Percentiles rank a stretch among this genome's conserved stretches.
Conservation (phyloP, 2,888 invertebrate genomes). For the Microctonus brassicae region DNA sequence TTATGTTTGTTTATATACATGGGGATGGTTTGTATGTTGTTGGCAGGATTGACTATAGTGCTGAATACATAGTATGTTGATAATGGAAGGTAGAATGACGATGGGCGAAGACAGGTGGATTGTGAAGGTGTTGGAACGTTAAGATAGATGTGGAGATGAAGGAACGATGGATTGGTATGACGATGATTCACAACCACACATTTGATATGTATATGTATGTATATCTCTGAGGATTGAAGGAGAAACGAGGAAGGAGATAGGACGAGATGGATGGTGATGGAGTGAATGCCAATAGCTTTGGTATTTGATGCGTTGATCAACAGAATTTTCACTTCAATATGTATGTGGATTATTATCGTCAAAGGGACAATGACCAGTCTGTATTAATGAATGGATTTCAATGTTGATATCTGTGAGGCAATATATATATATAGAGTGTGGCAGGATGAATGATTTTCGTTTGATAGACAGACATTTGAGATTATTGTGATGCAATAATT, state of each 20-base stretch:
- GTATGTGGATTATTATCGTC: slow-evolving; percentile 2
- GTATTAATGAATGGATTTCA: background rate
- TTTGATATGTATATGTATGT: too few species aligned
- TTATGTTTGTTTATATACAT: background rate
- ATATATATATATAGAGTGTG: background rate
- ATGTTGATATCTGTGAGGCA: too few species aligned
- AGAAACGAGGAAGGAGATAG: background rate
- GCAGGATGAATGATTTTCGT: too few species aligned
- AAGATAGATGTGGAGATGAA: background rate
- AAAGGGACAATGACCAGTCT: background rate
- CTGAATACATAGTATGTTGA: background rate
- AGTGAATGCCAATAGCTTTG: background rate
- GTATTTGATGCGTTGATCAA: slow-evolving; percentile 12
- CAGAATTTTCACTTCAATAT: slow-evolving; percentile 11
- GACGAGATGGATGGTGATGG: background rate
- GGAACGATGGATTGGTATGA: slow-evolving; percentile 14
- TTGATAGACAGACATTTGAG: too few species aligned
- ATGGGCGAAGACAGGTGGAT: slow-evolving; percentile 13
- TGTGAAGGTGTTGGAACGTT: slow-evolving; percentile 14
- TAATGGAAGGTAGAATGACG: background rate
- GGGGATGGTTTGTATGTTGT: background rate
- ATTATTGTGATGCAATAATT: too few species aligned
- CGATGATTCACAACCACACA: slow-evolving; percentile 12
- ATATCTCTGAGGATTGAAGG: slow-evolving; percentile 13
- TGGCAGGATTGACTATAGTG: background rate